These are phyloP conservation scores for Falcaria lacertinaria DNA, from an alignment of 2,888 invertebrate species.

Conservation along the genomic window DNA sequence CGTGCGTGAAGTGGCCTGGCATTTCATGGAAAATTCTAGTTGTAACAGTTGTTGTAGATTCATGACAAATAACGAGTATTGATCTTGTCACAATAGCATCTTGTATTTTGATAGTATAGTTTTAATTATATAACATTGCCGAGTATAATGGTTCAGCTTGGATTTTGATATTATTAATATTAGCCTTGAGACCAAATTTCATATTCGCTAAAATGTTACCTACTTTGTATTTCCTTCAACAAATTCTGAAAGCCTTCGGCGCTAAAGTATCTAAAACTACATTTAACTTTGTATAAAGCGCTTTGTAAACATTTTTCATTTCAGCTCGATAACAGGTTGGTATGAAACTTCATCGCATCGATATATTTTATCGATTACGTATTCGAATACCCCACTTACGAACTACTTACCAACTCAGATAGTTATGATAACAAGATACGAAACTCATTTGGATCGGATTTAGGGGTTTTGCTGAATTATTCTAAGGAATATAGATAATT, in stretches of 20 bases:
- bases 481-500: background rate
- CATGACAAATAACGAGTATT: too few species aligned
- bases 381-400: background rate
- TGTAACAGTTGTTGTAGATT: too few species aligned
- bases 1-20: too few species aligned
- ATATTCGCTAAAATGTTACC: too few species aligned
- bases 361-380: background rate
- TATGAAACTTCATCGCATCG: background rate
- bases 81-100: too few species aligned
- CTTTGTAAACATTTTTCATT: background rate
- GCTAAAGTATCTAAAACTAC: background rate
- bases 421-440: conserved; percentile 1
- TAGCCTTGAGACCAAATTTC: too few species aligned
- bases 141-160: too few species aligned
- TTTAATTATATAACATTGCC: too few species aligned
- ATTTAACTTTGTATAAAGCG: background rate
- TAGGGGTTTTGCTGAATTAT: conserved; percentile 1
- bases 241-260: background rate
- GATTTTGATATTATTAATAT: too few species aligned
- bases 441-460: conserved; percentile 3
- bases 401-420: background rate
- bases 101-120: too few species aligned
- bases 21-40: too few species aligned
- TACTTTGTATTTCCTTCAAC: too few species aligned
- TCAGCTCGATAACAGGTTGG: background rate